Evolutionary conservation across 2,113 vertebrate species (phyloP).

Genomic region (Phylloscopus trochiloides): DNA sequence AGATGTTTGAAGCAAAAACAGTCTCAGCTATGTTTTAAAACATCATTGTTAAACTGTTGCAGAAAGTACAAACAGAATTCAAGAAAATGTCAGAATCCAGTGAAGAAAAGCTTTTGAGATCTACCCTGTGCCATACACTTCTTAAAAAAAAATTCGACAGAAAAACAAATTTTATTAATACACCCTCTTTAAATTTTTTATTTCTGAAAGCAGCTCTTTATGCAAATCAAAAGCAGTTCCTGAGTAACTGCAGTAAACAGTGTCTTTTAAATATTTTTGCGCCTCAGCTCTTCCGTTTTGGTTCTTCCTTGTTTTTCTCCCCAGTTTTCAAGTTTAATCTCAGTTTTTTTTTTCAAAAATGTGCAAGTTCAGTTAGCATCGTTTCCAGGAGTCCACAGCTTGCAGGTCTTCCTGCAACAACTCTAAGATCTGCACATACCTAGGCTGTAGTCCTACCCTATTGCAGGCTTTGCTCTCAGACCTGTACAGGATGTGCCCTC

Average conservation of each 20-base stretch:
- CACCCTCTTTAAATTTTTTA: slow-evolving; percentile 73
- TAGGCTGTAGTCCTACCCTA: slow-evolving; percentile 70
- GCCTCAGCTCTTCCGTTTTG: slow-evolving; percentile 73
- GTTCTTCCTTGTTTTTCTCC: slow-evolving; percentile 75
- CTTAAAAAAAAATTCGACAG: slow-evolving; percentile 60
- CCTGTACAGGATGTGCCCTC: slow-evolving; percentile 65
- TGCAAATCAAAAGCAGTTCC: slow-evolving; percentile 81
- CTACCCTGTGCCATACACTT: slow-evolving; percentile 79
- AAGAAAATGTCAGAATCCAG: slow-evolving; percentile 66
- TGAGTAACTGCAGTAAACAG: slow-evolving; percentile 84
- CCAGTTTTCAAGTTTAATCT: slow-evolving; percentile 70
- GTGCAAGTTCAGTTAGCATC: slow-evolving; percentile 77
- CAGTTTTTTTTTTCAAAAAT: slow-evolving; percentile 66
- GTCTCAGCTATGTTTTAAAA: slow-evolving; percentile 52
- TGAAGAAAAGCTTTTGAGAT: slow-evolving; percentile 68
- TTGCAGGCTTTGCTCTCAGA: slow-evolving; percentile 63
- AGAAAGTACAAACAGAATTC: slow-evolving; percentile 65
- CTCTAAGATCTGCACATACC: slow-evolving; percentile 59
- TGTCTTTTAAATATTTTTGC: slow-evolving; percentile 75
- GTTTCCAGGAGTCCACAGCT: slow-evolving; percentile 59
- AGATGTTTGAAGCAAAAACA: slow-evolving; percentile 56
- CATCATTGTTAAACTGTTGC: slow-evolving; percentile 46
- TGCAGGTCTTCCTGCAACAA: slow-evolving; percentile 63
- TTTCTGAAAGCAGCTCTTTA: slow-evolving; percentile 82
- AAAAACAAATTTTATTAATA: slow-evolving; percentile 73